Conservation (phyloP, 2,797 vertebrate genomes). For the Furcifer pardalis region DNA sequence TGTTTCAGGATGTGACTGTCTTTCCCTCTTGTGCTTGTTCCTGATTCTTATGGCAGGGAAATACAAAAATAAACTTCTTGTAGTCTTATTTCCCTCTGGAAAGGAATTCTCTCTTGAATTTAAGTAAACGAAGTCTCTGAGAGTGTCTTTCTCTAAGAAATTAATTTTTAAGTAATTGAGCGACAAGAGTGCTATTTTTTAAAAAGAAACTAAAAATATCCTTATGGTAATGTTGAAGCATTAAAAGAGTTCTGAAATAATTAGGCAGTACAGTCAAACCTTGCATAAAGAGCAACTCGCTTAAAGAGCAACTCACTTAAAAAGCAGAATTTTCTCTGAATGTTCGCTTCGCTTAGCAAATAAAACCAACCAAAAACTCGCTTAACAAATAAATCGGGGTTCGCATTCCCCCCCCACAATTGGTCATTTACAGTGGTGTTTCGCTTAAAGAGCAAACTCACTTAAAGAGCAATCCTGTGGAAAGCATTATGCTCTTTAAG, state of each 20-base stretch:
- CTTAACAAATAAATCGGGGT: too few species aligned
- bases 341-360: too few species aligned
- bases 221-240: neutral
- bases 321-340: too few species aligned
- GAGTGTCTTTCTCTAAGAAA: neutral
- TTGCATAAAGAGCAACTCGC: too few species aligned
- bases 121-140: slow-evolving; percentile 7
- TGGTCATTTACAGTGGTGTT: too few species aligned
- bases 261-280: too few species aligned
- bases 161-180: neutral
- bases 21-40: slow-evolving; percentile 16
- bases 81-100: neutral
- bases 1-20: slow-evolving; percentile 31
- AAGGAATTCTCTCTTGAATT: neutral
- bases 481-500: too few species aligned
- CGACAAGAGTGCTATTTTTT: neutral
- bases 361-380: too few species aligned
- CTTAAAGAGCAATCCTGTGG: too few species aligned
- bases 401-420: too few species aligned
- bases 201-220: neutral
- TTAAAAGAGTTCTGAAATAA: neutral
- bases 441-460: too few species aligned
- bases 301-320: too few species aligned
- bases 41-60: slow-evolving; percentile 38
- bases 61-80: slow-evolving; percentile 25